Evolutionary conservation across 2,888 invertebrate species (phyloP), one percentile per base, ranked within the genome.

Genomic region (Eristalinus sepulchralis): DNA sequence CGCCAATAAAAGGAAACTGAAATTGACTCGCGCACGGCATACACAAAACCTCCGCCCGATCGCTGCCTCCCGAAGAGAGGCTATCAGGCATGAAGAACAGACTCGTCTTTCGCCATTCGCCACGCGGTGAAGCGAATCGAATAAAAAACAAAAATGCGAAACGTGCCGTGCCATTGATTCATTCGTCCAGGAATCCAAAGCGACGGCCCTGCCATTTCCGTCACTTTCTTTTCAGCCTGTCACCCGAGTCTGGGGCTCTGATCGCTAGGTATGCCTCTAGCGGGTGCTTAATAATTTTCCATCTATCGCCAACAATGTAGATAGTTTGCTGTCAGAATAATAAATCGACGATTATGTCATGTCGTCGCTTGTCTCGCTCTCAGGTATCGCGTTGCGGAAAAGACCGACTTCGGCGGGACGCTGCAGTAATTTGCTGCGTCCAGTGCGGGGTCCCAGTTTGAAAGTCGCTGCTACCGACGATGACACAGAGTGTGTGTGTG

Each of bases 161-260:
- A 39, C 39, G 39, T 84, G 84, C 62, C n/a, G 39, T 84, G 84
- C 57, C 62, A 36, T 84, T 67, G 67, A 77, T 76, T 80, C 81
- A 75, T 76, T 80, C 84, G 59, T 47, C 47, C 67, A 62, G 78
- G 60, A 71, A 67, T 68, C 33, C 71, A 70, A 75, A 71, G 33
- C 64, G 64, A 70, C 62, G 72, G 47, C 47, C 63, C 81, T 76
- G 76, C 79, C 81, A 77, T 85, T 85, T 81, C 84, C 81, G 84
- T 85, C 84, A 85, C 84, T 85, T 85, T 85, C 77, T 81, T 77
- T 85, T 85, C 81, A 85, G 81, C 76, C 81, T 81, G 84, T 85
- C 84, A 81, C 63, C 72, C 55, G 34, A 47, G 47, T 47, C 47
- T 47, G 47, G 17, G 47, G n/a, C 39, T 73, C 34, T 73, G 70